Percentiles rank a stretch among this genome's conserved stretches.
These are phyloP conservation scores for Platichthys stellatus DNA, from an alignment of 2,113 vertebrate species.

Conservation along the genomic window DNA sequence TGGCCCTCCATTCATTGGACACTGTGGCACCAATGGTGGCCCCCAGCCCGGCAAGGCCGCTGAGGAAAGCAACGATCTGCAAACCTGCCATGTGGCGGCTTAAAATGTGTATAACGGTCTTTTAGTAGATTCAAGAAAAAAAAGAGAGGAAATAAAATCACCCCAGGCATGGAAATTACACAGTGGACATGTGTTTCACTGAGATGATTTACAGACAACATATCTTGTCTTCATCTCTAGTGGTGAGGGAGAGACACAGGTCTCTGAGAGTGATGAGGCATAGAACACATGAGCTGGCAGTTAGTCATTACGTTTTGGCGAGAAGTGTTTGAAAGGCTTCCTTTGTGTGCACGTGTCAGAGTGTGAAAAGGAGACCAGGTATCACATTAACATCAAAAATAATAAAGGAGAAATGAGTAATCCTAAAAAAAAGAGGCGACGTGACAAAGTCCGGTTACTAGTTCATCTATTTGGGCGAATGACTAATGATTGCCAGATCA, in stretches of 20 bases:
- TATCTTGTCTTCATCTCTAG: conserved; percentile 44
- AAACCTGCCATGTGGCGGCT: conserved; percentile 81
- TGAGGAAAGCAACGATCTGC: conserved; percentile 89
- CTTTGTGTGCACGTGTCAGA: conserved; percentile 26
- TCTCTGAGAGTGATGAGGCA: conserved; percentile 36
- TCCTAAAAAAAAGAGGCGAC: conserved; percentile 35
- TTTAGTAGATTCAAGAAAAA: conserved; percentile 30
- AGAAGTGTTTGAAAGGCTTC: background rate
- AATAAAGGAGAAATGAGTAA: conserved; percentile 71
- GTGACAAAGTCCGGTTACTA: conserved; percentile 73
- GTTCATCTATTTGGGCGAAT: conserved; percentile 55
- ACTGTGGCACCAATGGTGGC: conserved; percentile 87
- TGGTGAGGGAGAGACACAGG: conserved; percentile 32
- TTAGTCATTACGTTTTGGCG: conserved; percentile 66
- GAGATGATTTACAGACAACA: conserved; percentile 76
- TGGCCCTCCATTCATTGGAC: conserved; percentile 94
- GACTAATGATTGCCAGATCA: conserved; percentile 49
- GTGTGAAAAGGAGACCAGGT: conserved; percentile 47
- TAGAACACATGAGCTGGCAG: conserved; percentile 33
- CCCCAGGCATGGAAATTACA: conserved; percentile 71
- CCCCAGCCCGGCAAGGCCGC: conserved; percentile 88
- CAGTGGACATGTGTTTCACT: conserved; percentile 74
- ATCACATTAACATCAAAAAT: conserved; percentile 71
- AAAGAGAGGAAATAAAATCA: conserved; percentile 43
- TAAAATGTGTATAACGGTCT: conserved; percentile 20